Conservation (phyloP, 1,140 invertebrate genomes). For the Macrobrachium rosenbergii region DNA sequence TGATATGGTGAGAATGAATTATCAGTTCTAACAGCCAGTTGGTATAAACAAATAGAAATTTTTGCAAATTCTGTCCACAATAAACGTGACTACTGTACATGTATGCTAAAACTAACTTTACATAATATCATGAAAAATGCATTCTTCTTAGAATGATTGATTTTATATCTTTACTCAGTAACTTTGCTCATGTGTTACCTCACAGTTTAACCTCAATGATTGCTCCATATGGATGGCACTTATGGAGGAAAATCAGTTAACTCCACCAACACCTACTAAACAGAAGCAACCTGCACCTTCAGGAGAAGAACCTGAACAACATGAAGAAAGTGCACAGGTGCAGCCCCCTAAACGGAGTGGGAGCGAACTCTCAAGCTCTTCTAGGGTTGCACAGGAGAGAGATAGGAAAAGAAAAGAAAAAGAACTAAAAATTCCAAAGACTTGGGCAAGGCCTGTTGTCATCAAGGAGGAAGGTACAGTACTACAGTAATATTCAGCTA, state of each 20-base stretch:
- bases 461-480: constrained; percentile 45
- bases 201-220: constrained; percentile 14
- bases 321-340: background rate
- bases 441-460: constrained; percentile 11
- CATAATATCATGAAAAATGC: background rate
- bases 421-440: background rate
- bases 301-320: background rate
- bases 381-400: background rate
- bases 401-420: background rate
- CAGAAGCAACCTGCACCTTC: background rate
- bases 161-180: no score
- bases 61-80: no score
- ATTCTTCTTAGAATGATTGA: no score
- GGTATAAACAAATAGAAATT: background rate
- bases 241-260: background rate
- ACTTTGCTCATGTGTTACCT: no score
- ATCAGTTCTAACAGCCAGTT: background rate
- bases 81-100: background rate
- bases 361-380: background rate
- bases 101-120: background rate
- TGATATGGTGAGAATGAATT: constrained; percentile 26
- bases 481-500: no score
- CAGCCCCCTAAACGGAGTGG: background rate
- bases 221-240: constrained; percentile 23
- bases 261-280: no score